Percentiles rank a stretch among this genome's conserved stretches.
phyloP scores from a whole-genome alignment of 2,888 invertebrate species.

The Tinea semifulvella region DNA sequence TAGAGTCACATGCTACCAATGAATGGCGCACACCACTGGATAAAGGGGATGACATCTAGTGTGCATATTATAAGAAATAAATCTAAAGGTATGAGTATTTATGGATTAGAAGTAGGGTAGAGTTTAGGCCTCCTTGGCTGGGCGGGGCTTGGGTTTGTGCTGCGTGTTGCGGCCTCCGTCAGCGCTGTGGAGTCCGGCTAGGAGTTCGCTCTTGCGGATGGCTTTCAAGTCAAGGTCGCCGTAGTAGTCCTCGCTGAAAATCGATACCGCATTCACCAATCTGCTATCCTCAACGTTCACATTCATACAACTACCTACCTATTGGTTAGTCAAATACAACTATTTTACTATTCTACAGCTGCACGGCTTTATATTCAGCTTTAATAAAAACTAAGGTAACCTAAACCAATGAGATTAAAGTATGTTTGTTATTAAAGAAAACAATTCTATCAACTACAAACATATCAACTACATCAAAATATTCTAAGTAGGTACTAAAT shows the following conservation, averaged over 20 bases:
- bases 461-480: too few species aligned
- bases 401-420: too few species aligned
- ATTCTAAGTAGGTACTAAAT: too few species aligned
- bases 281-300: slow-evolving; percentile 44
- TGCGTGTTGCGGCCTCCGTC: slow-evolving; percentile 53
- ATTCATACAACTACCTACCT: neutral
- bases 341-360: too few species aligned
- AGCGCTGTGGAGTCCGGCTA: slow-evolving; percentile 76
- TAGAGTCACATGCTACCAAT: neutral
- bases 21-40: neutral
- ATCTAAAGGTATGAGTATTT: slow-evolving; percentile 48
- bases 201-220: slow-evolving; percentile 92
- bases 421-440: too few species aligned
- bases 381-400: too few species aligned
- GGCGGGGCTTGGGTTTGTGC: slow-evolving; percentile 62
- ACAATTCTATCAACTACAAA: too few species aligned
- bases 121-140: slow-evolving; percentile 62
- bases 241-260: slow-evolving; percentile 95
- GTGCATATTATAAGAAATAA: slow-evolving; percentile 1
- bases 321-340: too few species aligned
- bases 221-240: slow-evolving; percentile 94
- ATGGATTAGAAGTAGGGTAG: slow-evolving; percentile 34
- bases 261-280: slow-evolving; percentile 51
- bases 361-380: too few species aligned
- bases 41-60: neutral